These are phyloP conservation scores for Holacanthus passer DNA, from an alignment of 2,113 vertebrate species.

Conservation along the genomic window DNA sequence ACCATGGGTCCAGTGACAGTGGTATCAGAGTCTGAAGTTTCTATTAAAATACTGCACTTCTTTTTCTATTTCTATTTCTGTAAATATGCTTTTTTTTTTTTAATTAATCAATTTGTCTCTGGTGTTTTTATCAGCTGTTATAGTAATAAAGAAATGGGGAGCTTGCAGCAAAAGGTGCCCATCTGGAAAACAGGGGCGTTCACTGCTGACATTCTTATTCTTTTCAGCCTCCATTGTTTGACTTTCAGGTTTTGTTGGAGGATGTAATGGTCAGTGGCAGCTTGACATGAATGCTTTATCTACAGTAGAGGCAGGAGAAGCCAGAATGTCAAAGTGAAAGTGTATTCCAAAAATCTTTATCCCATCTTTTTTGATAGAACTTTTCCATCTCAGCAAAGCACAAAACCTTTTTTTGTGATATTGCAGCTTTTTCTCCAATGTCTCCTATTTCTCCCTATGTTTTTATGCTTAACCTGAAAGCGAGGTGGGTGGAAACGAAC, in stretches of 20 bases:
- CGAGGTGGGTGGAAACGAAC: neutral
- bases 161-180: neutral
- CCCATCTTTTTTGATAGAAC: neutral
- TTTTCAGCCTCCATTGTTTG: neutral
- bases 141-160: neutral
- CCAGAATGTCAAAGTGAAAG: neutral
- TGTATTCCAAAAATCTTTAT: neutral
- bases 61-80: too few relatives aligned
- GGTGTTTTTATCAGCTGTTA: too few relatives aligned
- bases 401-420: neutral
- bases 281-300: neutral
- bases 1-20: too few relatives aligned
- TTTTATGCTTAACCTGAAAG: neutral
- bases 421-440: neutral
- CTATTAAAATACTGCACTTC: too few relatives aligned
- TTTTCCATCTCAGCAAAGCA: neutral
- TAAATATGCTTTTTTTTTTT: too few relatives aligned
- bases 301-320: neutral
- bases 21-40: too few relatives aligned
- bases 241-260: neutral
- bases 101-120: too few relatives aligned
- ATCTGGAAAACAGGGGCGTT: neutral
- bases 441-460: neutral
- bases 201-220: neutral
- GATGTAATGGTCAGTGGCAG: neutral